Percentiles rank a stretch among this genome's conserved stretches.
Conservation (phyloP, 2,888 invertebrate species). For the Caenorhabditis becei region DNA sequence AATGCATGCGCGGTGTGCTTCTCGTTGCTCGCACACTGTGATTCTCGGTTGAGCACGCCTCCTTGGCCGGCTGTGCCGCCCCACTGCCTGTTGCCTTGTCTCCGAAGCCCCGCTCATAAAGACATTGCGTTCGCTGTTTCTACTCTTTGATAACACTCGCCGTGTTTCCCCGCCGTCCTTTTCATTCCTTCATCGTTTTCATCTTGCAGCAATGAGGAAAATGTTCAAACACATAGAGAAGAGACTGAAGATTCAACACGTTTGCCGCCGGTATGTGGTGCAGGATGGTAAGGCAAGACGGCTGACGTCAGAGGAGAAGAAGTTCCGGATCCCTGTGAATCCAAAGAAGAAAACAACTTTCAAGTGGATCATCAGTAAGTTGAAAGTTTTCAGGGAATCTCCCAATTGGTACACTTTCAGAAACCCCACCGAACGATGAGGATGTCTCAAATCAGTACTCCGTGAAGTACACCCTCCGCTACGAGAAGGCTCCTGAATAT, state of each 20-base stretch:
- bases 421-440: neutral
- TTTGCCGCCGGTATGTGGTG: neutral
- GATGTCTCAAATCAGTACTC: slow-evolving; percentile 14
- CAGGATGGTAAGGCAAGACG: neutral
- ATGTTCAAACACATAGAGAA: slow-evolving; percentile 20
- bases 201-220: slow-evolving; percentile 5
- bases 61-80: neutral
- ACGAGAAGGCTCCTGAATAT: slow-evolving; percentile 8
- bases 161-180: too few species aligned
- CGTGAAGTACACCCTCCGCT: slow-evolving; percentile 22
- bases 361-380: slow-evolving; percentile 22
- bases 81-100: neutral
- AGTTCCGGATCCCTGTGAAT: slow-evolving; percentile 4
- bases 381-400: neutral
- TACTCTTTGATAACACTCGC: neutral
- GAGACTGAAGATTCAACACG: neutral
- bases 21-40: neutral
- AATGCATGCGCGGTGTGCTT: neutral
- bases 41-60: neutral
- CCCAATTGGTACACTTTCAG: slow-evolving; percentile 9
- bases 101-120: neutral
- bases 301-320: neutral
- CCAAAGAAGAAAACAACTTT: slow-evolving; percentile 8
- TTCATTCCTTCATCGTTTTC: too few species aligned
- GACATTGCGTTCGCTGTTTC: neutral